Conservation (phyloP, 1,140 invertebrate genomes). For the Brachionus koreanus region DNA sequence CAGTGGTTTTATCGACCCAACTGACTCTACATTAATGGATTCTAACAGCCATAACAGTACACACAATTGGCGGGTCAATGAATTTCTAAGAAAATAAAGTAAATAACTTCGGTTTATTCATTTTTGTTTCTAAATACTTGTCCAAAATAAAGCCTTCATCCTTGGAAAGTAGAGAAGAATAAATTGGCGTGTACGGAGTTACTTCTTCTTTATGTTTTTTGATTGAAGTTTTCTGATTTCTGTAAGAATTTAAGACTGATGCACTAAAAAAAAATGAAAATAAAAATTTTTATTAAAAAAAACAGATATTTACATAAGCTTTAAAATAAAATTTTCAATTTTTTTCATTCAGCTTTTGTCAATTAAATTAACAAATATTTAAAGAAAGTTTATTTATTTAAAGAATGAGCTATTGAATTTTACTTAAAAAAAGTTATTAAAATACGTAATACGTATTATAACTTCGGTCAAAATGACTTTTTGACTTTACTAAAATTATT, state of each 20-base stretch:
- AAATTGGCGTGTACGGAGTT: background rate
- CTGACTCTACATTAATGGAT: slow-evolving; percentile 52
- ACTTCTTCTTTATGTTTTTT: slow-evolving; percentile 39
- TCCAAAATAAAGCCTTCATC: background rate
- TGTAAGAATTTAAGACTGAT: background rate
- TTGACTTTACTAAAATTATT: no score
- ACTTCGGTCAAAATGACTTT: no score
- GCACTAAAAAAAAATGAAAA: background rate
- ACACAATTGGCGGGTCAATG: slow-evolving; percentile 57
- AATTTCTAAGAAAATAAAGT: background rate
- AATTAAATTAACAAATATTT: no score
- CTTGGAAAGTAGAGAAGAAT: slow-evolving; percentile 2
- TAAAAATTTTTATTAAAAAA: background rate
- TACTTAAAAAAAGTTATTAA: no score
- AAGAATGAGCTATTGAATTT: no score
- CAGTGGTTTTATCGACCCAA: slow-evolving; percentile 51
- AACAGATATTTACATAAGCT: background rate
- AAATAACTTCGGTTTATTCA: background rate
- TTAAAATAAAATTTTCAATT: background rate
- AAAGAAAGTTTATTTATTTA: no score
- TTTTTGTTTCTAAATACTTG: background rate
- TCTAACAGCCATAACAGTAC: slow-evolving; percentile 56
- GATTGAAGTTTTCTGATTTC: background rate
- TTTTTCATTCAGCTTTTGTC: no score
- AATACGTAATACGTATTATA: no score